Evolutionary conservation across 2,113 vertebrate species (phyloP).

Genomic region (Alexandromys fortis): DNA sequence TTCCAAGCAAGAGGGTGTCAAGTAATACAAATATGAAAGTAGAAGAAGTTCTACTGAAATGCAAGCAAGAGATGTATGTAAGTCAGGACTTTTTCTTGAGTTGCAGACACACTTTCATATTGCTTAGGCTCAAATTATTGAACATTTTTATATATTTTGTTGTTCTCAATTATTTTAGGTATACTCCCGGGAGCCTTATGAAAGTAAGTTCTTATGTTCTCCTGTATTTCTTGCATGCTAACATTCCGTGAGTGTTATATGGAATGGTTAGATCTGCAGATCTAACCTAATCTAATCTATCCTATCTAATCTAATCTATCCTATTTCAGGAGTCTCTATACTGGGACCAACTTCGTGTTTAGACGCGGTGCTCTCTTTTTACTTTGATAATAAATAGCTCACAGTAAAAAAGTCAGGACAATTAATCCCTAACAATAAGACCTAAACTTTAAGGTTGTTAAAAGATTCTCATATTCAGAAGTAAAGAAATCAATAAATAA

Average conservation of each 20-base stretch:
- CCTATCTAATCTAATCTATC: background rate
- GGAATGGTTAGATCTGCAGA: background rate
- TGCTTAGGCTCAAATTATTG: background rate
- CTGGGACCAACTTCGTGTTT: background rate
- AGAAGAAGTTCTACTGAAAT: constrained; percentile 28
- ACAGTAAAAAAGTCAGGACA: background rate
- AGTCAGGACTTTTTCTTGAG: background rate
- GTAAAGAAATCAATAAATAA: background rate
- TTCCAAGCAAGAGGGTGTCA: background rate
- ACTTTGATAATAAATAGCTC: constrained; percentile 12
- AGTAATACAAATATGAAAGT: constrained; percentile 8
- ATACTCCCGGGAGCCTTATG: background rate
- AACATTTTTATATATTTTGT: background rate
- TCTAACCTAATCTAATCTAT: background rate
- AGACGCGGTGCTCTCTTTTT: background rate
- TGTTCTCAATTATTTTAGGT: background rate
- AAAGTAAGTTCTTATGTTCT: background rate
- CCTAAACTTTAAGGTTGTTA: background rate
- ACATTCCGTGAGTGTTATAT: background rate
- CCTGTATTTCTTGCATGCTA: background rate
- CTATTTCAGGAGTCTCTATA: background rate
- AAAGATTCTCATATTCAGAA: background rate
- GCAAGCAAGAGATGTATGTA: background rate
- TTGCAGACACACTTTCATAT: background rate
- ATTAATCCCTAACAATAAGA: background rate